Evolutionary conservation across 53 echinoderm and acorn worm species (phyloP).

Genomic region (Arbacia lixula): DNA sequence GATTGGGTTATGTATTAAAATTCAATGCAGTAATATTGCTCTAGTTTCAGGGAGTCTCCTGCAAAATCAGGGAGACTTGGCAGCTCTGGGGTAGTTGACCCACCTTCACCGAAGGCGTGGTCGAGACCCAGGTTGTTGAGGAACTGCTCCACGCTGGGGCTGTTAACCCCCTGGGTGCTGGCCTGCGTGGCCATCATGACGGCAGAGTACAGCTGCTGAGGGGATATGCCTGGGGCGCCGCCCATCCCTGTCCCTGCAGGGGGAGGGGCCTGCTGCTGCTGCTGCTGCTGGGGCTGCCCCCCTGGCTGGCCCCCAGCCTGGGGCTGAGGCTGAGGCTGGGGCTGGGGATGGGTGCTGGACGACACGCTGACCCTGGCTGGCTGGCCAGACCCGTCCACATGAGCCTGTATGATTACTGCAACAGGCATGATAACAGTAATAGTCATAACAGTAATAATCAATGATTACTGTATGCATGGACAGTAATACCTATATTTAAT

Average conservation of each 20-base stretch:
- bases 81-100: too few relatives aligned
- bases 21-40: too few relatives aligned
- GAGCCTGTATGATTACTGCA: conserved; percentile 24
- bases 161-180: conserved; percentile 17
- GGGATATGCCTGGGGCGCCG: neutral
- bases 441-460: neutral
- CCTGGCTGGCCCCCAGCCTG: neutral
- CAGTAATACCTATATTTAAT: too few relatives aligned
- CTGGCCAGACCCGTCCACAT: neutral
- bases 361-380: too few relatives aligned
- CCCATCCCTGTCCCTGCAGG: neutral
- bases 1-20: too few relatives aligned
- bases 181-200: conserved; percentile 35
- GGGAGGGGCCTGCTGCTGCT: neutral
- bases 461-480: too few relatives aligned
- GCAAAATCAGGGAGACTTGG: too few relatives aligned
- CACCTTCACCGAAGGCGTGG: conserved; percentile 64
- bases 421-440: neutral
- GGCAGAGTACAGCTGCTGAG: conserved; percentile 25
- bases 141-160: conserved; percentile 54
- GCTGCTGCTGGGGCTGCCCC: neutral
- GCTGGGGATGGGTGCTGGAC: neutral
- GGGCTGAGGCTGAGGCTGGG: too few relatives aligned
- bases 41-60: too few relatives aligned
- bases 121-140: conserved; percentile 48